Base-by-base conservation (phyloP, 2,888 invertebrate species). In the Camptogramma bilineatum region DNA sequence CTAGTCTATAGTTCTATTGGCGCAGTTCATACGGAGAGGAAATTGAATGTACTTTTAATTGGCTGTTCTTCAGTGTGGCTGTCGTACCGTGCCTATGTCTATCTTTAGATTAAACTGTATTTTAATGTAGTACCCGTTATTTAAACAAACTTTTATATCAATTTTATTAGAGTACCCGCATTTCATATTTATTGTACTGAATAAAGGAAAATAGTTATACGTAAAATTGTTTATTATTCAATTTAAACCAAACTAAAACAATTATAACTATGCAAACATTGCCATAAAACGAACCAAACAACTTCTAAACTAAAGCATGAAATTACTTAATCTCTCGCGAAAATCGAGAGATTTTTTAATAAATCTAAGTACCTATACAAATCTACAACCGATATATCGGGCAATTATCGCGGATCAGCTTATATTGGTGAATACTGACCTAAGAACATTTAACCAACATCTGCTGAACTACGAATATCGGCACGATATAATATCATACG, bases 101-200 rank as follows among this genome's bases (percentile, higher is more conserved):
- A 24, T 46, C 44, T 47, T 2, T 56, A 62, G 60, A 50, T 56
- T 68, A 62, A 60, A 63, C 56, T 57, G 42, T 62, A 66, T 54
- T 55, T 53, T 31, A 39, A 63, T 66, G 58, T 66, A 62, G 19
- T 53, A 46, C 47, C 59, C 42, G 60, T 56, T 64, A 60, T 50
- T 57, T 50, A 57, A 63, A 53, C 24, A 44, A 44, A 51, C 24
- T 57, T 65, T 57, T 61, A 46, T 65, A 57, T 57, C 9, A 61
- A 61, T 55, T 65, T 62, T 68, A 64, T 63, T 60, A 62, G 62
- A 58, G 42, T 60, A 65, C 59, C 52, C 44, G 55, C 46, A 69
- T 68, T 66, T 67, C 69, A 62, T 72, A 70, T 69, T 68, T 65
- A 67, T 56, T 46, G 52, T 65, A 57, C 48, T 47, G n/a, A 65